Base-by-base conservation (phyloP, 2,113 vertebrate species). In the Thunnus maccoyii region DNA sequence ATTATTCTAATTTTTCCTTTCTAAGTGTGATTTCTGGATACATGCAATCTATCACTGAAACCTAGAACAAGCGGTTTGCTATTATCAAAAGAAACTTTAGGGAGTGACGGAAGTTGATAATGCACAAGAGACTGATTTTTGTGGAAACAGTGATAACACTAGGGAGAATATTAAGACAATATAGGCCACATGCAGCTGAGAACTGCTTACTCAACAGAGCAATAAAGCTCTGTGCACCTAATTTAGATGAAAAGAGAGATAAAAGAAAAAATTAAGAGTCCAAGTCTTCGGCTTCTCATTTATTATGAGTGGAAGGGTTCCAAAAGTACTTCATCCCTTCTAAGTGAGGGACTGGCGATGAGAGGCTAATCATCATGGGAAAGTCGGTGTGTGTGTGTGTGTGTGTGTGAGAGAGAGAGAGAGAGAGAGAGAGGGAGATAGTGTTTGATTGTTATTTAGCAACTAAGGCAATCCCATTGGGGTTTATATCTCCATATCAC, bases 121-220 rank as follows among this genome's bases (percentile, higher is more conserved):
- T 50, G 51, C 61, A 67, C 16, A 58, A 25, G 27, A 79, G 55
- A 69, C 22, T 11, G 4, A 54, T 76, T 74, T 65, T 58, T 56
- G 63, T 80, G 30, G 69, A 52, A 47, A 56, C 9, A 44, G 58
- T 20, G 20, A 44, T 36, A 82, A 78, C 67, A 76, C 66, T 62
- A 52, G 52, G 51, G 76, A 83, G 63, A 65, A 77, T 72, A 62
- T 77, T 77, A 64, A 48, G 75, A 74, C 74, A 56, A 78, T 76
- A 72, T 76, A 54, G 62, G 27, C 60, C 50, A 58, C 74, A 69
- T 67, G 80, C 15, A 20, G 71, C 60, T 22, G n/a, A 80, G 65
- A 85, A 85, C 15, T 78, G 86, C 79, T 83, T 83, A 87, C 73
- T 89, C 79, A 72, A 78, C 77, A 76, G 56, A 51, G 80, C 30